Evolutionary conservation across 2,113 vertebrate species (phyloP).

Genomic region (Antechinus flavipes): DNA sequence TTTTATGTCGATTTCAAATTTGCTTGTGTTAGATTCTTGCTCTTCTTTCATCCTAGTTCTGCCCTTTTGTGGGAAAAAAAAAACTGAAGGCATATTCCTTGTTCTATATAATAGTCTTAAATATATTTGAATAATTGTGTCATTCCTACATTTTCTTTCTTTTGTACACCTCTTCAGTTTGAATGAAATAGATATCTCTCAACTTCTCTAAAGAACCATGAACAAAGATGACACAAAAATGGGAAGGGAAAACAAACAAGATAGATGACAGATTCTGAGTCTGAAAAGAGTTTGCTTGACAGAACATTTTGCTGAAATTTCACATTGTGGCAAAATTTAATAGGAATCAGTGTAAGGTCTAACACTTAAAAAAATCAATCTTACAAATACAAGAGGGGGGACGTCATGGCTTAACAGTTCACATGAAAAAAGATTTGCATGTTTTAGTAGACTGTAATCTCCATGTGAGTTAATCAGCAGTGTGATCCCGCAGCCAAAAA

Average conservation of each 20-base stretch:
- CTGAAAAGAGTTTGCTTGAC: neutral
- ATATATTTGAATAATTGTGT: neutral
- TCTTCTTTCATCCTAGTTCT: neutral
- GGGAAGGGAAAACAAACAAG: neutral
- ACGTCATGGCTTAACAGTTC: neutral
- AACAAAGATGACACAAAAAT: neutral
- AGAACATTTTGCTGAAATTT: neutral
- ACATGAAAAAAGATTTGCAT: neutral
- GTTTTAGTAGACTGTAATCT: neutral
- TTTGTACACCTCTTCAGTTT: neutral
- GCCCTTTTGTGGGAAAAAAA: neutral
- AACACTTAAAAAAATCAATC: neutral
- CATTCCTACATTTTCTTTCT: neutral
- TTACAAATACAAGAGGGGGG: neutral
- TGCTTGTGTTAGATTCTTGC: neutral
- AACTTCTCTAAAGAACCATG: neutral
- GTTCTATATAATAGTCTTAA: neutral
- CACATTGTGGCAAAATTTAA: neutral
- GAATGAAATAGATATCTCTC: neutral
- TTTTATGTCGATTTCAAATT: neutral
- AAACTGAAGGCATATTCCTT: neutral
- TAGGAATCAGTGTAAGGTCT: neutral
- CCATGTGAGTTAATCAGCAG: neutral
- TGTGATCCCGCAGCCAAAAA: neutral
- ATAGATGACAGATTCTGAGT: neutral